Conservation (phyloP, 2,113 vertebrate genomes). For the Irena cyanogastra region DNA sequence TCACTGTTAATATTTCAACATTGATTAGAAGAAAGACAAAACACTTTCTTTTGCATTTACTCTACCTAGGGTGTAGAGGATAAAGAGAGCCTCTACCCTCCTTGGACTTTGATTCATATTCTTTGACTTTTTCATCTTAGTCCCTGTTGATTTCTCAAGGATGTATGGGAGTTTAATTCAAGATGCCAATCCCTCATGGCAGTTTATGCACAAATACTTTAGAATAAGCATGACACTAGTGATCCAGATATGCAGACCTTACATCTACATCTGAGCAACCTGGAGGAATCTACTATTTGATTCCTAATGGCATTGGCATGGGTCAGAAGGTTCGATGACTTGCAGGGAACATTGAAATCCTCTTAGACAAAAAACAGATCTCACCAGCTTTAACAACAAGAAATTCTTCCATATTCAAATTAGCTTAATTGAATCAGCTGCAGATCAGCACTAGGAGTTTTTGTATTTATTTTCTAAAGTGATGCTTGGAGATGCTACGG, state of each 20-base stretch:
- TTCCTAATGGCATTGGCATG: background rate
- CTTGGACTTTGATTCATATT: background rate
- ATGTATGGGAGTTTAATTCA: background rate
- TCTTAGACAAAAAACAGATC: background rate
- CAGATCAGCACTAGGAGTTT: background rate
- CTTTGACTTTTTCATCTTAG: background rate
- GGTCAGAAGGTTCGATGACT: background rate
- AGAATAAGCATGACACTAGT: background rate
- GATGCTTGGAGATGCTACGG: background rate
- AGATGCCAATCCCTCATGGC: background rate
- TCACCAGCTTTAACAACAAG: background rate
- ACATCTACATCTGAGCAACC: background rate
- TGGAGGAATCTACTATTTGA: background rate
- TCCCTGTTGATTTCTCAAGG: background rate
- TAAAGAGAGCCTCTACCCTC: fast-evolving
- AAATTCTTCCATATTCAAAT: background rate
- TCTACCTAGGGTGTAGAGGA: background rate
- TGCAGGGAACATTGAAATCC: background rate
- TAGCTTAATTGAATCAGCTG: background rate
- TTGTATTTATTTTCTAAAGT: background rate
- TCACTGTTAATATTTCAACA: background rate
- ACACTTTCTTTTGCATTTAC: background rate
- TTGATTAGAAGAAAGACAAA: background rate
- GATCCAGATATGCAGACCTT: background rate
- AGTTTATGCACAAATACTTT: background rate